Percentiles rank a stretch among this genome's conserved stretches.
phyloP scores from a whole-genome alignment of 2,797 vertebrate species.

The Propithecus perrieri region DNA sequence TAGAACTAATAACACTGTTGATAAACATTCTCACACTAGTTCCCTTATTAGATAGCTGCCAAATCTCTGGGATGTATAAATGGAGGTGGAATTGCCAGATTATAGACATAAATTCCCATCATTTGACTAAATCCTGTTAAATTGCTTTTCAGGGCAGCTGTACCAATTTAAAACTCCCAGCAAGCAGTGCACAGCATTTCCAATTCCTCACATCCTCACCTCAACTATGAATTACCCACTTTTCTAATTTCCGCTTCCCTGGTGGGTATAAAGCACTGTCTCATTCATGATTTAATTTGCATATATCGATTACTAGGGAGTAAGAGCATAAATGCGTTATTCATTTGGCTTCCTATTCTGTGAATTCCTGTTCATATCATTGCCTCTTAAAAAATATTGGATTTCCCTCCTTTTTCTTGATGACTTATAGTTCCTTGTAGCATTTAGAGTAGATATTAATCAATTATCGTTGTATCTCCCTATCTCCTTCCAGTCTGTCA shows the following conservation, averaged over 20 bases:
- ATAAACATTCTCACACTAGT: slow-evolving; percentile 47
- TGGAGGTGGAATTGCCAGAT: slow-evolving; percentile 45
- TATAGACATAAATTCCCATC: slow-evolving; percentile 35
- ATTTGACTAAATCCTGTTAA: slow-evolving; percentile 64
- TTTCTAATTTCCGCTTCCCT: slow-evolving; percentile 30
- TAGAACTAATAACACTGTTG: slow-evolving; percentile 53
- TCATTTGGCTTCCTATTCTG: neutral
- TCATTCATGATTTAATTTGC: slow-evolving; percentile 43
- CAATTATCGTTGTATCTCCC: neutral
- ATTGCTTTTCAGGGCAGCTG: slow-evolving; percentile 44
- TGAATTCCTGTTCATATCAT: neutral
- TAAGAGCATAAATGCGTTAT: slow-evolving; percentile 16
- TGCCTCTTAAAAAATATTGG: neutral
- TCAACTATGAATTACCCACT: slow-evolving; percentile 18
- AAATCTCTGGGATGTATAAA: slow-evolving; percentile 51
- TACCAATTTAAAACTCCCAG: slow-evolving; percentile 18
- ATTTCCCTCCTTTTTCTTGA: neutral
- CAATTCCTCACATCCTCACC: neutral
- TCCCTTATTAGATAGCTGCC: slow-evolving; percentile 50
- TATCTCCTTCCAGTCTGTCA: neutral
- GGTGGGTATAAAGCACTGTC: neutral
- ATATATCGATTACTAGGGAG: slow-evolving; percentile 37
- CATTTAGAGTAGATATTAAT: neutral
- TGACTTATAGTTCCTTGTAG: neutral
- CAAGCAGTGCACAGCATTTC: neutral